Evolutionary conservation across 2,888 invertebrate species (phyloP).

Genomic region (Eupithecia subumbrata): DNA sequence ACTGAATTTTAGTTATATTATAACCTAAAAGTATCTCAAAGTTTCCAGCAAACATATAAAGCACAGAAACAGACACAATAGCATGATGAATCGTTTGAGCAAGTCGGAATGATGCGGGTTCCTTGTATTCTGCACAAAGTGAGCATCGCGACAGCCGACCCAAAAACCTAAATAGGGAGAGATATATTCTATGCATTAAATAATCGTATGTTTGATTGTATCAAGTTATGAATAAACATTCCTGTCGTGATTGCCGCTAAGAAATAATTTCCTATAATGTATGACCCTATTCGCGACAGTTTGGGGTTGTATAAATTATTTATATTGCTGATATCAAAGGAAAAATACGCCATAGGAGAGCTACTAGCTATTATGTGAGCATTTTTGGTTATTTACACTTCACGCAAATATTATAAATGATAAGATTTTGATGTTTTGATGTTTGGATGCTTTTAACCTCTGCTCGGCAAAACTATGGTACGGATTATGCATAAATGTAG

Average conservation of each 20-base stretch:
- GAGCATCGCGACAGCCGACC: constrained; percentile 43
- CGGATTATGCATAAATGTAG: background rate
- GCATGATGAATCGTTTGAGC: constrained; percentile 58
- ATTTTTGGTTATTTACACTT: background rate
- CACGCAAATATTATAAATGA: background rate
- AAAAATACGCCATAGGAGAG: background rate
- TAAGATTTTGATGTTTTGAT: background rate
- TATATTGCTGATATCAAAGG: constrained; percentile 9
- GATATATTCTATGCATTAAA: constrained; percentile 40
- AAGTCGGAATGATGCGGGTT: constrained; percentile 63
- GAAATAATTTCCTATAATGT: constrained; percentile 30
- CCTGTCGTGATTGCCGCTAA: constrained; percentile 22
- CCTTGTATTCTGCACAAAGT: constrained; percentile 54
- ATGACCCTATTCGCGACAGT: constrained; percentile 24
- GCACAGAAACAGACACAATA: constrained; percentile 14
- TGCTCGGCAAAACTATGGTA: background rate
- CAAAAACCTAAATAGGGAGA: constrained; percentile 49
- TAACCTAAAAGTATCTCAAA: background rate
- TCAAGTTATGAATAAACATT: constrained; percentile 34
- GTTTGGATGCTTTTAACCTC: background rate
- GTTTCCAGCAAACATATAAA: background rate
- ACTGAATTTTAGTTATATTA: background rate
- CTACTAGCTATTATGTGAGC: background rate
- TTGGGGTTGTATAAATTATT: constrained; percentile 26
- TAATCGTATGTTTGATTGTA: constrained; percentile 32